These are phyloP conservation scores for Melanotaenia boesemani DNA, from an alignment of 2,797 vertebrate species.

Conservation along the genomic window DNA sequence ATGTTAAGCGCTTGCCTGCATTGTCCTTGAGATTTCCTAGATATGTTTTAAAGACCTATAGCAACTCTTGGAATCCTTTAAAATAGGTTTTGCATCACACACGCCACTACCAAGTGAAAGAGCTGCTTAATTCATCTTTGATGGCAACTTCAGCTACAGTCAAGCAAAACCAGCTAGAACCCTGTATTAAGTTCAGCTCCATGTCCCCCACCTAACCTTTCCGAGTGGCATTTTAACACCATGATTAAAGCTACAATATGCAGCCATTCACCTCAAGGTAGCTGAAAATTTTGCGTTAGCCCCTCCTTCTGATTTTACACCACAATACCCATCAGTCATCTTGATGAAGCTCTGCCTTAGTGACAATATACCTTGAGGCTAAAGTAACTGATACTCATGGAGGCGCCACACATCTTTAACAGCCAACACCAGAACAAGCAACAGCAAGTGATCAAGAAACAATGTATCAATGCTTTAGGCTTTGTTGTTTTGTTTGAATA, in stretches of 20 bases:
- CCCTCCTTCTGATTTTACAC: slow-evolving; percentile 32
- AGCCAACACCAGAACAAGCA: not conserved
- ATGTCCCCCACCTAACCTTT: not conserved
- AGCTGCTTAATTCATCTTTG: not conserved
- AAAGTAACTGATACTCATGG: slow-evolving; percentile 36
- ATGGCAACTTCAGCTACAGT: not conserved
- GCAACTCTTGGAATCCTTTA: not conserved
- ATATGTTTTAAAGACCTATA: not conserved
- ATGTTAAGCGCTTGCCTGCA: not conserved
- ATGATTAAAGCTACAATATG: slow-evolving; percentile 13
- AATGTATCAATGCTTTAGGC: not conserved
- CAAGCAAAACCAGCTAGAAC: not conserved
- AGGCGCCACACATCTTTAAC: not conserved
- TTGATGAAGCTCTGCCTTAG: slow-evolving; percentile 25
- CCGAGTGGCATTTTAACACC: slow-evolving; percentile 14
- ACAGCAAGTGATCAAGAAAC: not conserved
- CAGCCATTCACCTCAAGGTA: slow-evolving; percentile 26
- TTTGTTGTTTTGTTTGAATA: not conserved
- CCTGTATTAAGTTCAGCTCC: not conserved
- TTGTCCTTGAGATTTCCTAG: not conserved
- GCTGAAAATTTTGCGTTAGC: slow-evolving; percentile 9
- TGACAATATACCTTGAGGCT: slow-evolving; percentile 43
- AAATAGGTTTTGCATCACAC: not conserved
- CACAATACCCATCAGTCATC: slow-evolving; percentile 40
- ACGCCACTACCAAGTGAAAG: not conserved